Conservation (phyloP, 2,113 vertebrate genomes). For the Neomonachus schauinslandi region DNA sequence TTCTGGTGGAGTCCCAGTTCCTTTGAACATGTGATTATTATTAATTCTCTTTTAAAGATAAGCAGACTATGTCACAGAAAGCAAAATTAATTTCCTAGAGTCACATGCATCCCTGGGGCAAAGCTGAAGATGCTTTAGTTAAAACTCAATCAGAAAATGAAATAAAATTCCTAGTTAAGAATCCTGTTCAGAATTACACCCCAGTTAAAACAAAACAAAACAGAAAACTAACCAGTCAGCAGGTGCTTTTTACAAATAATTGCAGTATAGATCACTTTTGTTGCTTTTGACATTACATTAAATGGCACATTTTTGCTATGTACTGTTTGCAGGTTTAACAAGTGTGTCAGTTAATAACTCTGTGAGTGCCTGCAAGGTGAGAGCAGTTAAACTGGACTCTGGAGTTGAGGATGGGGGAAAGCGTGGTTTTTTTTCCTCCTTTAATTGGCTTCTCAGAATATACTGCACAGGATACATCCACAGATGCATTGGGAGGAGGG, state of each 20-base stretch:
- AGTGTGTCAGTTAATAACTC: neutral
- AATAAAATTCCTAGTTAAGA: constrained; percentile 37
- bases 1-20: neutral
- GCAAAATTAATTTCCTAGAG: constrained; percentile 50
- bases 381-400: neutral
- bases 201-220: neutral
- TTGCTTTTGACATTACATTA: neutral
- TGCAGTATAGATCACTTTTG: neutral
- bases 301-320: neutral
- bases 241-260: constrained; percentile 1
- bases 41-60: constrained; percentile 38
- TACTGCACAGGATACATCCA: neutral
- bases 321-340: neutral
- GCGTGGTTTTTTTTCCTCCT: neutral
- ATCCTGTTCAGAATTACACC: neutral
- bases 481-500: neutral
- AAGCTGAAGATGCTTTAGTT: constrained; percentile 2
- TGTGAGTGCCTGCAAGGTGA: neutral
- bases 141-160: constrained; percentile 19
- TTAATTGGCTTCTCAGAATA: neutral
- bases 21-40: constrained; percentile 24
- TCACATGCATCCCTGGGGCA: neutral
- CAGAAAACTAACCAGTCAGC: neutral
- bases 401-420: neutral
- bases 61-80: constrained; percentile 33